Evolutionary conservation across 2,888 invertebrate genomes (phyloP), one percentile per base, ranked within the genome.

Genomic region (Drosophila robusta): DNA sequence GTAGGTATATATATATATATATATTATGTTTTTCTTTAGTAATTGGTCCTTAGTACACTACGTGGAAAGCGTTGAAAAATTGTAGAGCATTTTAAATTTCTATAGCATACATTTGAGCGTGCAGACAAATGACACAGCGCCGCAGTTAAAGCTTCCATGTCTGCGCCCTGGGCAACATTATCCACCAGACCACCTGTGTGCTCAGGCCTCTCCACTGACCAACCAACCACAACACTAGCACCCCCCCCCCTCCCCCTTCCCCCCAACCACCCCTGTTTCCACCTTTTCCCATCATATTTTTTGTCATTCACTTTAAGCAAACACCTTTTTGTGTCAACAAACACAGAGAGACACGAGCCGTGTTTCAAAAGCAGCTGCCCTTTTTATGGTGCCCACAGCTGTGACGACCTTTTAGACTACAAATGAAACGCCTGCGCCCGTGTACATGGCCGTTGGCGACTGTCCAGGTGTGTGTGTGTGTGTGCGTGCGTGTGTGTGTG

Each of bases 41-140:
- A 84, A 81, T 84, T 84, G 84, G 84, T 84, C 84, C 84, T 84
- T 84, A 82, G 81, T 84, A 77, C 80, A 78, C 83, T 83, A 83
- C 71, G 70, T 73, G 70, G 79, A 87, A 83, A 79, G 87, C 83
- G 56, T 73, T 86, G 71, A 67, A 78, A 78, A 69, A 69, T 60
- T 52, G 49, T 75, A 64, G 74, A 78, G 76, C 70, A 78, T 39
- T 80, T 83, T 65, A 65, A 66, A 64, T 68, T 65, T 71, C 49
- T 74, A 70, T 67, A 72, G 68, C 75, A 70, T 62, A 72, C 78
- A 62, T 72, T 80, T 66, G 58, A 61, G 68, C 64, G 57, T 50
- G 54, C 47, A 63, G 66, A 54, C 44, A 66, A 69, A 69, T 63
- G 65, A 80, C 70, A 75, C 50, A 49, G 63, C 70, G 52, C 51